A percentile compares a stretch with the other conserved stretches of the same genome.
Evolutionary conservation across 37 sponge, comb jelly and placozoan genomes (phyloP).

Genomic region (Halichondria panicea): DNA sequence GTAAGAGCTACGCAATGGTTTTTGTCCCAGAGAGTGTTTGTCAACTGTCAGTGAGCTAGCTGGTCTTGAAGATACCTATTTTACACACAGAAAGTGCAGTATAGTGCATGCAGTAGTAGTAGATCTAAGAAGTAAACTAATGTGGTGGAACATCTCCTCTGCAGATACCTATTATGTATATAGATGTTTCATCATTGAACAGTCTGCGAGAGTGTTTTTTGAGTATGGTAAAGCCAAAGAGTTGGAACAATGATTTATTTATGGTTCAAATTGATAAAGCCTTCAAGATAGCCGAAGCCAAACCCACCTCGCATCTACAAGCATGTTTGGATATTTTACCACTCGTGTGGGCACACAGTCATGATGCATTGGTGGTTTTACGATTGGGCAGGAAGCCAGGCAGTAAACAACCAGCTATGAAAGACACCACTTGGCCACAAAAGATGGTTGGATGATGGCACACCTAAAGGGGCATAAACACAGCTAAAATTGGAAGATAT

Average conservation of each 20-base stretch:
- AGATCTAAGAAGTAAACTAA: too few relatives aligned
- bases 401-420: conserved; percentile 19
- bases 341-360: conserved; percentile 10
- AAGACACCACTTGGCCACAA: conserved; percentile 5
- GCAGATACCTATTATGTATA: too few relatives aligned
- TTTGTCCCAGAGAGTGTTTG: too few relatives aligned
- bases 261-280: conserved; percentile 18
- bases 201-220: conserved; percentile 19
- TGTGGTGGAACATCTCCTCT: too few relatives aligned
- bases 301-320: not conserved
- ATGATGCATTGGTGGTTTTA: conserved; percentile 4
- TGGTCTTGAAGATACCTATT: too few relatives aligned
- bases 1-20: too few relatives aligned
- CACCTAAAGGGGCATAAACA: conserved; percentile 1
- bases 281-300: conserved; percentile 4
- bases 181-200: not conserved
- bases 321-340: conserved; percentile 13
- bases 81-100: too few relatives aligned
- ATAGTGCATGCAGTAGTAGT: too few relatives aligned
- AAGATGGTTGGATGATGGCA: conserved; percentile 14
- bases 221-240: conserved; percentile 46
- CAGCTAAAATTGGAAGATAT: conserved; percentile 15
- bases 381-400: conserved; percentile 1
- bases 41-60: too few relatives aligned
- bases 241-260: conserved; percentile 37